phyloP scores from a whole-genome alignment of 2,113 vertebrate genomes.

The Apteryx mantelli region DNA sequence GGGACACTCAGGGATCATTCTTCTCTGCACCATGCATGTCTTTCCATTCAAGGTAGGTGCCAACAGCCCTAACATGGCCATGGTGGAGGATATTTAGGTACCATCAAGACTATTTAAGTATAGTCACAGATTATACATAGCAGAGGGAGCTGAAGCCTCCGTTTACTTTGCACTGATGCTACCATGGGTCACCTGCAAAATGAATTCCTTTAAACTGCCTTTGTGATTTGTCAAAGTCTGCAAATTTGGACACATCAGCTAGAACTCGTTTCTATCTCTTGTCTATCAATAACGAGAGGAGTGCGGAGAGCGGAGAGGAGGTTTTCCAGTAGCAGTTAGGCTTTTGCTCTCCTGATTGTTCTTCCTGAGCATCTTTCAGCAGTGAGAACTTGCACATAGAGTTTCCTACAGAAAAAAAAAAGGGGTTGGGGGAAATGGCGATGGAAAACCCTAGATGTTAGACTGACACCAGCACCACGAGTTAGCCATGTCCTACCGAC shows the following conservation, averaged over 20 bases:
- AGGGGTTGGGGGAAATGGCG: not conserved
- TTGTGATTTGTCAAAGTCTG: not conserved
- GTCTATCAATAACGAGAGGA: not conserved
- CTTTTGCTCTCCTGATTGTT: not conserved
- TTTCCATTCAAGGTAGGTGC: not conserved
- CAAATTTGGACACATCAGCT: not conserved
- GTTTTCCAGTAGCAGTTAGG: not conserved
- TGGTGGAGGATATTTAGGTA: not conserved
- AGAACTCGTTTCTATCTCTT: not conserved
- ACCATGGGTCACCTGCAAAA: not conserved
- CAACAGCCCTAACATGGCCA: not conserved
- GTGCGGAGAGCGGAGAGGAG: not conserved
- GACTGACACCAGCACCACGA: not conserved
- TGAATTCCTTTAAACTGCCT: not conserved
- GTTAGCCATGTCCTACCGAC: not conserved
- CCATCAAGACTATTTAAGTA: not conserved
- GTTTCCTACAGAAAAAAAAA: not conserved
- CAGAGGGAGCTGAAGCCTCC: not conserved
- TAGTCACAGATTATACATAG: not conserved
- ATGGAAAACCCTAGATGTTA: not conserved
- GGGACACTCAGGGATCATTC: not conserved
- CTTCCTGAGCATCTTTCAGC: not conserved
- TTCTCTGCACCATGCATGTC: fast-evolving
- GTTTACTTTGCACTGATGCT: not conserved
- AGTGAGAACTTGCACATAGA: not conserved